Evolutionary conservation across 2,888 invertebrate genomes (phyloP).

Genomic region (Amphipoea oculea): DNA sequence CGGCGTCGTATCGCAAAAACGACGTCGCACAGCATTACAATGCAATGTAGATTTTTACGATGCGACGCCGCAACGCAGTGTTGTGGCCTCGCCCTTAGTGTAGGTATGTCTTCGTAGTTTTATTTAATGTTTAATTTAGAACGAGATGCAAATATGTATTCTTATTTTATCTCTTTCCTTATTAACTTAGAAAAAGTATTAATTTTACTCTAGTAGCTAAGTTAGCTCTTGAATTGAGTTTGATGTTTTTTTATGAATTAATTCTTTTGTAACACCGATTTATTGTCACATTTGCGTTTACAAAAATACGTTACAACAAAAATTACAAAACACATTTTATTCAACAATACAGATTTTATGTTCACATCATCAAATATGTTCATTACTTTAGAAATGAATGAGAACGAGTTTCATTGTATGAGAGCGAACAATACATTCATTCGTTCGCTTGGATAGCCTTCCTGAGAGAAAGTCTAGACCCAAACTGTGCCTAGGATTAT

Average conservation of each 20-base stretch:
- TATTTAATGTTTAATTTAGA: neutral
- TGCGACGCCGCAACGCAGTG: too few relatives aligned
- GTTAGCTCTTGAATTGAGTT: neutral
- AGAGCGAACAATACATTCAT: slow-evolving; percentile 47
- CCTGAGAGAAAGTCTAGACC: slow-evolving; percentile 50
- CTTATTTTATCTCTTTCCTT: neutral
- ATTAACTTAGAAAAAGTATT: neutral
- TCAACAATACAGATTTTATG: slow-evolving; percentile 17
- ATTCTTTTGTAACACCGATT: neutral
- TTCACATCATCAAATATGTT: slow-evolving; percentile 34
- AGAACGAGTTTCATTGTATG: slow-evolving; percentile 51
- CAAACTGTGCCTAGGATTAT: slow-evolving; percentile 8
- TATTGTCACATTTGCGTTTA: neutral
- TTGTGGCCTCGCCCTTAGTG: too few relatives aligned
- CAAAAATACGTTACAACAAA: neutral
- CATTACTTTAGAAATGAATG: slow-evolving; percentile 34
- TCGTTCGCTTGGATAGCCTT: slow-evolving; percentile 38
- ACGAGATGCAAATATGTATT: neutral
- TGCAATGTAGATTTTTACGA: too few relatives aligned
- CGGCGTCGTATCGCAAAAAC: too few relatives aligned
- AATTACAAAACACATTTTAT: slow-evolving; percentile 29
- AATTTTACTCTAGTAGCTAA: neutral
- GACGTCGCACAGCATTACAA: too few relatives aligned
- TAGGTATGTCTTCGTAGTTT: neutral
- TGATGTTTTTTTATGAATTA: neutral